Percentiles rank a stretch among this genome's conserved stretches.
Evolutionary conservation across 1,140 invertebrate species (phyloP).

Genomic region (Pararge aegeria): DNA sequence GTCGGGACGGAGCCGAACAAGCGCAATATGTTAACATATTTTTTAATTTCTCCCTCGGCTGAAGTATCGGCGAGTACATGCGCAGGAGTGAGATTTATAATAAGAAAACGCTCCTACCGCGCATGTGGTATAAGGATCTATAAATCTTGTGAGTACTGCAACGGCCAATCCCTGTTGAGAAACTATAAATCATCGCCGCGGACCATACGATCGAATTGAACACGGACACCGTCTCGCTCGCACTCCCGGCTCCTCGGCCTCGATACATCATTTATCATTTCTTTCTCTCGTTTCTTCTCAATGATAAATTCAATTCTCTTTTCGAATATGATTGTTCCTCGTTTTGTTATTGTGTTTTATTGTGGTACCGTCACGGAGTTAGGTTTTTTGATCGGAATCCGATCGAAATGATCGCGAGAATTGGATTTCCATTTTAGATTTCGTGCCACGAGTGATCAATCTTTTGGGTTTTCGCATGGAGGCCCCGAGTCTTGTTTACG

Average conservation of each 20-base stretch:
- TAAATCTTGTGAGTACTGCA: conserved; percentile 75
- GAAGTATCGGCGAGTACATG: conserved; percentile 63
- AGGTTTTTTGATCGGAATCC: conserved; percentile 74
- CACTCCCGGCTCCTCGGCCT: conserved; percentile 42
- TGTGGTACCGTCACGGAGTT: conserved; percentile 72
- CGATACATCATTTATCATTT: conserved; percentile 75
- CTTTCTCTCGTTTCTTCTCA: conserved; percentile 70
- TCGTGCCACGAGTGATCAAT: conserved; percentile 61
- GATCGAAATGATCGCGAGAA: conserved; percentile 76
- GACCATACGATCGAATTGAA: conserved; percentile 60
- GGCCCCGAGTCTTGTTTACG: conserved; percentile 30
- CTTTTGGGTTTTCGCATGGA: conserved; percentile 36
- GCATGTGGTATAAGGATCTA: conserved; percentile 72
- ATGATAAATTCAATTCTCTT: conserved; percentile 80
- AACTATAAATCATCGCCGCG: conserved; percentile 74
- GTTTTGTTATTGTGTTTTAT: conserved; percentile 77
- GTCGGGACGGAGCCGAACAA: conserved; percentile 33
- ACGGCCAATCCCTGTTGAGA: conserved; percentile 77
- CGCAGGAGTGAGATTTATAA: conserved; percentile 75
- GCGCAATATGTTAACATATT: conserved; percentile 73
- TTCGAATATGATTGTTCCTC: conserved; percentile 76
- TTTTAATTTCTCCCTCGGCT: conserved; percentile 66
- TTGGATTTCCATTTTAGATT: conserved; percentile 76
- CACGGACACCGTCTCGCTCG: conserved; percentile 54
- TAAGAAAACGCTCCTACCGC: conserved; percentile 75